phyloP scores from a whole-genome alignment of 2,113 vertebrate species.

The Paramisgurnus dabryanus region DNA sequence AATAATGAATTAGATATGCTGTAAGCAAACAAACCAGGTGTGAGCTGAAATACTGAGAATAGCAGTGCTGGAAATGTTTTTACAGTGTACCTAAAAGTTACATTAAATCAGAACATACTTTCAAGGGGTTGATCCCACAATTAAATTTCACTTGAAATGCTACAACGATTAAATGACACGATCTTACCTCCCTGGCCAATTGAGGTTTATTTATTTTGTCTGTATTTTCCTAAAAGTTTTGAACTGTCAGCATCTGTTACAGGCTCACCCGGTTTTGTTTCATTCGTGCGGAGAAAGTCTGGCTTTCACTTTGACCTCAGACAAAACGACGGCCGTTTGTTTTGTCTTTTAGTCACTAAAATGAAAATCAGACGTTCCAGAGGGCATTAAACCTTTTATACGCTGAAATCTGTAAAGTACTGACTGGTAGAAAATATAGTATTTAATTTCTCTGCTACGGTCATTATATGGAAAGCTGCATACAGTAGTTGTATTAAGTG shows the following conservation, averaged over 20 bases:
- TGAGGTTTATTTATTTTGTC: background rate
- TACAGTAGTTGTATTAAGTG: background rate
- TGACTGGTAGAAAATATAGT: background rate
- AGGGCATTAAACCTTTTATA: background rate
- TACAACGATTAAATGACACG: background rate
- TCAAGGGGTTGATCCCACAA: background rate
- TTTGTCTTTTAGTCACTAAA: conserved; percentile 5
- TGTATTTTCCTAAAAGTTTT: background rate
- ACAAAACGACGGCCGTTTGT: background rate
- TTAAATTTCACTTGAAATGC: background rate
- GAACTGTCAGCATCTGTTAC: conserved; percentile 10
- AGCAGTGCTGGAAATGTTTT: background rate
- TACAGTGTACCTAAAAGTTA: background rate
- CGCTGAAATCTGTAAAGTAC: background rate
- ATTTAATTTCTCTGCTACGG: background rate
- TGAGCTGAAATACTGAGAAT: background rate
- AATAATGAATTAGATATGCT: conserved; percentile 4
- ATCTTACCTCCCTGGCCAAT: background rate
- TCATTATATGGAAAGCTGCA: background rate
- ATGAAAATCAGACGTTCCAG: background rate
- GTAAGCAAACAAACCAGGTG: background rate
- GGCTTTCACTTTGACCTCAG: background rate
- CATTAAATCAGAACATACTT: background rate
- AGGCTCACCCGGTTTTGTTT: background rate
- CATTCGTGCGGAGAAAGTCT: background rate